A percentile compares a stretch with the other conserved stretches of the same genome.
Evolutionary conservation across 2,113 vertebrate genomes (phyloP).

Genomic region (Tetrax tetrax): DNA sequence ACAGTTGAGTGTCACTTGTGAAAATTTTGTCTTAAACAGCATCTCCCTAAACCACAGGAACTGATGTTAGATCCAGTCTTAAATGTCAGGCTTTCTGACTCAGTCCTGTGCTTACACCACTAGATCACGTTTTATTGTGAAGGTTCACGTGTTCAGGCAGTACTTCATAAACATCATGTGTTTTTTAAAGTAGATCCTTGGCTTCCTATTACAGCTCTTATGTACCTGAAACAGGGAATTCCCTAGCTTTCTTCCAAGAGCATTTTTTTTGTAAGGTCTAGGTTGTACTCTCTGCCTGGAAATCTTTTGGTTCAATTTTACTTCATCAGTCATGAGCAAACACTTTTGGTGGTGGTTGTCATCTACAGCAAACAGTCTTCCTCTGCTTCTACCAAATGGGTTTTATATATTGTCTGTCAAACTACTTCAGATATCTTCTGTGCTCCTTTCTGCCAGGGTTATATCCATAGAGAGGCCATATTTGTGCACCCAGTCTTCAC

Average conservation of each 20-base stretch:
- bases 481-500: neutral
- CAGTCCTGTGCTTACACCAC: neutral
- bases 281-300: neutral
- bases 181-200: conserved; percentile 2
- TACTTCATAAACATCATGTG: neutral
- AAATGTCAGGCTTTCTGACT: conserved; percentile 24
- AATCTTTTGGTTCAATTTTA: neutral
- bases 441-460: neutral
- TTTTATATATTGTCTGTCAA: neutral
- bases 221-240: conserved; percentile 18
- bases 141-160: neutral
- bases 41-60: neutral
- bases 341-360: neutral
- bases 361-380: neutral
- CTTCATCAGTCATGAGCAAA: neutral
- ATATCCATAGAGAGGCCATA: neutral
- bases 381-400: neutral
- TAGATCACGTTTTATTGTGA: neutral
- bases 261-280: neutral
- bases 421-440: neutral
- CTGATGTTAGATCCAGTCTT: neutral
- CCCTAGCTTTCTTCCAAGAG: neutral
- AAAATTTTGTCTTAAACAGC: neutral
- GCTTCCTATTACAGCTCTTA: neutral
- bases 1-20: neutral